Evolutionary conservation across 2,888 invertebrate genomes (phyloP), one percentile per base, ranked within the genome.

Genomic region (Archips xylosteana): DNA sequence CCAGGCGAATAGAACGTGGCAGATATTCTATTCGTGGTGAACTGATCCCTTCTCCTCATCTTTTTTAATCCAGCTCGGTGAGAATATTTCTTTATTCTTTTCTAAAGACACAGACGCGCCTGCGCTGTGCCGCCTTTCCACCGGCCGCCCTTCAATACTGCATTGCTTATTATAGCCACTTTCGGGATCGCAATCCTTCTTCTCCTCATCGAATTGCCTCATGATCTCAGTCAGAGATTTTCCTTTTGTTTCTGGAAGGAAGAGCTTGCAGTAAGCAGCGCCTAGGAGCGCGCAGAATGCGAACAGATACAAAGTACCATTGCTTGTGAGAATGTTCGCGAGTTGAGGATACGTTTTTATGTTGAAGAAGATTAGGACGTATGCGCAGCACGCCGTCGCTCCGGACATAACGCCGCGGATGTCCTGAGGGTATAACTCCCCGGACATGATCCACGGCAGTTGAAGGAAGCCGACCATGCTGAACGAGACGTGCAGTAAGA

Each of bases 401-500:
- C 97, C 97, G 0, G 96, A 96, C 95, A 96, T 95, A 0, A 96
- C 95, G 0, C 97, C 96, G 78, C 97, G 90, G 2, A 96, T 96
- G 73, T 95, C 95, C 76, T 96, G 92, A 2, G 97, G 96, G 80
- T 96, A 97, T 60, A 97, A 83, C 81, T 97, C 97, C 1, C 96
- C 96, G 0, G 96, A 96, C 95, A 97, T 96, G 42, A 97, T 96
- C 96, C 97, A 97, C 0, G 97, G 97, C 4, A 97, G 90, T 36
- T 97, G 97, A 0, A 97, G 86, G 86, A 96, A 96, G 0, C 97
- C 97, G 1, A 97, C 94, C 97, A 97, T 97, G 76, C 96, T 96
- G 80, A 96, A 96, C 0, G 96, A 95, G 0, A 97, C 97, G 83
- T 97, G 96, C 15, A 96, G 89, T 42, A 96, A 87, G 0, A 97